Conservation (phyloP, 2,888 invertebrate genomes). For the Choreutis nemorana region DNA sequence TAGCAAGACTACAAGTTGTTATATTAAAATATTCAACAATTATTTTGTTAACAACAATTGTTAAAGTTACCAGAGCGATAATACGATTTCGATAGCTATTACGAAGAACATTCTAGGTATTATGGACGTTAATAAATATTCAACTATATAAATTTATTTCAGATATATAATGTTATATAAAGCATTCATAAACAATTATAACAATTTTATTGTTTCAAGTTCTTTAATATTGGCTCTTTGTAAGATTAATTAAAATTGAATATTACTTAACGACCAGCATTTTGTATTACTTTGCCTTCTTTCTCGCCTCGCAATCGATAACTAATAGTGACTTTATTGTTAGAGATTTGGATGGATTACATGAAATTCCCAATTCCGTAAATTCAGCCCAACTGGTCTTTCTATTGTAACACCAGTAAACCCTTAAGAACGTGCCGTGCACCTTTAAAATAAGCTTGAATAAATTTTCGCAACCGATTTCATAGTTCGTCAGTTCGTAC, state of each 20-base stretch:
- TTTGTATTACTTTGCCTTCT: too few relatives aligned
- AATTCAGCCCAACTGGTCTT: neutral
- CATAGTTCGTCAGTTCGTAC: conserved; percentile 23
- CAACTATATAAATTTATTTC: neutral
- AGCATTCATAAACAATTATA: neutral
- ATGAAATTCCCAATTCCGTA: neutral
- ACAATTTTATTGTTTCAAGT: neutral
- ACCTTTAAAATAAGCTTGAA: conserved; percentile 18
- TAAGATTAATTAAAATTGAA: too few relatives aligned
- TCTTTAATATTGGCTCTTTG: neutral
- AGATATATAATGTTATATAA: neutral
- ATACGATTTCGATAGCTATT: too few relatives aligned
- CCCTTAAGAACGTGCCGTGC: conserved; percentile 12
- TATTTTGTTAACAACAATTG: too few relatives aligned
- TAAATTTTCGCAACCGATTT: conserved; percentile 30
- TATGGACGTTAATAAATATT: too few relatives aligned
- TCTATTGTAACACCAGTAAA: neutral
- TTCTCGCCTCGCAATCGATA: too few relatives aligned
- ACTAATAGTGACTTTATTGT: neutral
- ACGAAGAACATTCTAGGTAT: too few relatives aligned
- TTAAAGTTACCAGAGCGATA: too few relatives aligned
- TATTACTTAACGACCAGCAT: too few relatives aligned
- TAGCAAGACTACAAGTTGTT: too few relatives aligned
- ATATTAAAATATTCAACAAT: too few relatives aligned
- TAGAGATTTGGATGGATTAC: neutral